phyloP scores from a whole-genome alignment of 2,113 vertebrate genomes.

The Sisor rabdophorus region DNA sequence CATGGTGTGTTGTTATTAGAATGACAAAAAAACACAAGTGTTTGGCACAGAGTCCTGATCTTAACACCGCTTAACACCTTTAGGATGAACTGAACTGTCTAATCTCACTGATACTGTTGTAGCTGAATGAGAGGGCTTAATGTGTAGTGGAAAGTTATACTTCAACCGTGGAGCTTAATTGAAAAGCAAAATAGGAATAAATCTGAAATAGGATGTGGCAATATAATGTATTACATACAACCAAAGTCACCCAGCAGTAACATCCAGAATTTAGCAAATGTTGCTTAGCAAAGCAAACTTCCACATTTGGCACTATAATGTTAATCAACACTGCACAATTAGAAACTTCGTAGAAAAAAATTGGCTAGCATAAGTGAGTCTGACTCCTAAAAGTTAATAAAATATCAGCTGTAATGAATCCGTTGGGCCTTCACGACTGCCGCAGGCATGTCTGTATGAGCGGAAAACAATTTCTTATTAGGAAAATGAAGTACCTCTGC shows the following conservation, averaged over 20 bases:
- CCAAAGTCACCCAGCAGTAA: background rate
- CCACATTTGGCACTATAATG: background rate
- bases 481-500: slow-evolving; percentile 7
- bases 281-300: background rate
- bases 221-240: background rate
- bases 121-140: no score
- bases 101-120: no score
- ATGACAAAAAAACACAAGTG: no score
- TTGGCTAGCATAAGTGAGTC: background rate
- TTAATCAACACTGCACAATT: background rate
- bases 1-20: no score
- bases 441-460: background rate
- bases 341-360: background rate
- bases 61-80: no score
- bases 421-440: background rate
- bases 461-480: slow-evolving; percentile 10
- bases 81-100: no score
- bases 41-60: no score
- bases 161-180: no score
- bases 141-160: no score
- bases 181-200: no score
- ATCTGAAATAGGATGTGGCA: no score
- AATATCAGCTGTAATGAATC: slow-evolving; percentile 1
- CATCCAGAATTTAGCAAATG: background rate
- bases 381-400: background rate